A percentile compares a stretch with the other conserved stretches of the same genome.
These are phyloP conservation scores for Pherbina coryleti DNA, from an alignment of 2,888 invertebrate species.

Conservation along the genomic window DNA sequence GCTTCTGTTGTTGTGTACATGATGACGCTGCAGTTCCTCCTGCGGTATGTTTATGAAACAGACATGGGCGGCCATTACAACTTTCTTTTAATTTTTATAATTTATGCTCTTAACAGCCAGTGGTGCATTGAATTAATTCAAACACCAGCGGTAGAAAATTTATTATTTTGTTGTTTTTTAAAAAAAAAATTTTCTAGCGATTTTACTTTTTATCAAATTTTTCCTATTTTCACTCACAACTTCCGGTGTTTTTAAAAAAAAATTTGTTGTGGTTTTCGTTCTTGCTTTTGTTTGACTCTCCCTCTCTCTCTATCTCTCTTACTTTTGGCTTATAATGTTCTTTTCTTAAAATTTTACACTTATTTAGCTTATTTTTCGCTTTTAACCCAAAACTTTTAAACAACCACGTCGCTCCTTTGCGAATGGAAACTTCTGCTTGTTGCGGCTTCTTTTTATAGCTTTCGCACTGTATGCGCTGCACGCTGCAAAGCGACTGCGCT, in stretches of 20 bases:
- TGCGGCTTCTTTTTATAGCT: slow-evolving; percentile 64
- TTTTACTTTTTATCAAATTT: not conserved
- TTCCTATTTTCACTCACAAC: not conserved
- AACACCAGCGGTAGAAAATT: no score
- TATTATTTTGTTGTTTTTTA: slow-evolving; percentile 11
- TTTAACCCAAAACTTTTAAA: slow-evolving; percentile 31
- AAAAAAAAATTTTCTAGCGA: not conserved
- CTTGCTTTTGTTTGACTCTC: not conserved
- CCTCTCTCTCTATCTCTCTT: not conserved
- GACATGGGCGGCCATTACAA: slow-evolving; percentile 43
- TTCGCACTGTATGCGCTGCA: slow-evolving; percentile 40
- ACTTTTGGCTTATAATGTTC: not conserved
- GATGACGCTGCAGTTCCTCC: not conserved
- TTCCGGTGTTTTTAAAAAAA: no score
- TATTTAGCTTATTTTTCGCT: not conserved
- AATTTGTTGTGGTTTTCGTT: not conserved
- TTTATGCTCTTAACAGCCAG: not conserved
- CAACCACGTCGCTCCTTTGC: slow-evolving; percentile 57
- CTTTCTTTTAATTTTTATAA: not conserved
- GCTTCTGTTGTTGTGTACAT: not conserved
- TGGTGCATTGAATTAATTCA: no score
- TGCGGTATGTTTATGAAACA: slow-evolving; percentile 56
- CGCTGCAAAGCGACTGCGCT: slow-evolving; percentile 47
- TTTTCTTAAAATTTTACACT: not conserved
- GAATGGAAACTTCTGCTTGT: slow-evolving; percentile 61